These are phyloP conservation scores for Eurois occulta DNA, from an alignment of 2,888 invertebrate species.

Conservation along the genomic window DNA sequence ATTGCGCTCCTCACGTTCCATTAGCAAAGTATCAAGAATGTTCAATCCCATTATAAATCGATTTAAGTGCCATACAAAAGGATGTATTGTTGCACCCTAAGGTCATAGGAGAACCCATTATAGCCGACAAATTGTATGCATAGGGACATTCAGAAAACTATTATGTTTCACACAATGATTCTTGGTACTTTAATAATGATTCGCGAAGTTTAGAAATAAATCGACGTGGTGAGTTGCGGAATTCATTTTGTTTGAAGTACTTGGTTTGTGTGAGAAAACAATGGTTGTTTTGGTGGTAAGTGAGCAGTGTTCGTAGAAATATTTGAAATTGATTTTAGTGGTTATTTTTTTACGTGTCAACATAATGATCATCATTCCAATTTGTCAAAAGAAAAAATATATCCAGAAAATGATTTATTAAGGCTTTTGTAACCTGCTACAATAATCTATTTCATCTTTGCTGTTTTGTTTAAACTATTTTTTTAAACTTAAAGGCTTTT, in stretches of 20 bases:
- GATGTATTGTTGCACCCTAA: slow-evolving; percentile 82
- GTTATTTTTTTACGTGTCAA: background rate
- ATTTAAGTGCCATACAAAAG: slow-evolving; percentile 80
- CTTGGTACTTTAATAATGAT: slow-evolving; percentile 54
- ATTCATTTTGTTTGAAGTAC: slow-evolving; percentile 36
- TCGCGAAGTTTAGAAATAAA: slow-evolving; percentile 59
- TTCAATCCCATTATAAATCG: slow-evolving; percentile 69
- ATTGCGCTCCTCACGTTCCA: slow-evolving; percentile 35
- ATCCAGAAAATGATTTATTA: too few species aligned
- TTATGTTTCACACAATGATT: slow-evolving; percentile 70
- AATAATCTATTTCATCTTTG: background rate
- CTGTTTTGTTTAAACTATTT: too few species aligned
- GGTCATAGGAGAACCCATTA: slow-evolving; percentile 81
- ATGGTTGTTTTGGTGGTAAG: slow-evolving; percentile 1
- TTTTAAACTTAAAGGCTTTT: too few species aligned
- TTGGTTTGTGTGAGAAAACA: slow-evolving; percentile 10
- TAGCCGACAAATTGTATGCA: slow-evolving; percentile 76
- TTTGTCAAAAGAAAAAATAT: too few species aligned
- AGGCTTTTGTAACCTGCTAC: too few species aligned
- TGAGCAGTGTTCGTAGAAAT: slow-evolving; percentile 14
- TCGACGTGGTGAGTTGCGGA: slow-evolving; percentile 66
- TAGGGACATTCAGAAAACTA: slow-evolving; percentile 75
- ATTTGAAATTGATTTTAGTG: background rate
- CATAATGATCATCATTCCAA: background rate
- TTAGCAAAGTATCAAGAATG: slow-evolving; percentile 74